phyloP scores from a whole-genome alignment of 2,888 invertebrate species.

The Fragum whitleyi region DNA sequence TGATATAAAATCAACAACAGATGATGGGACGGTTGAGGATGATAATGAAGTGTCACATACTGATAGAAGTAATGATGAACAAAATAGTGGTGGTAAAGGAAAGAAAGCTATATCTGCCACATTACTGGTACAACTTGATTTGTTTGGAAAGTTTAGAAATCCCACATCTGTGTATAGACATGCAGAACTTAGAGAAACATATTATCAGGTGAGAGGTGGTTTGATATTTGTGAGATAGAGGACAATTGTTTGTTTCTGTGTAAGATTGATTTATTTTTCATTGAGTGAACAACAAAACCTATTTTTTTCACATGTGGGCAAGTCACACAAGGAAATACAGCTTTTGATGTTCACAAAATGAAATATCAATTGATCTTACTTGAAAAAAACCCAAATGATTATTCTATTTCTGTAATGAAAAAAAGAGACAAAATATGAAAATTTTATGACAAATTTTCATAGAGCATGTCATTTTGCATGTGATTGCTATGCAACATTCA shows the following conservation, averaged over 20 bases:
- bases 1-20: background rate
- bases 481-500: too few species aligned
- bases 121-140: constrained; percentile 86
- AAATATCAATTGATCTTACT: too few species aligned
- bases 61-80: background rate
- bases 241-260: too few species aligned
- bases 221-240: too few species aligned
- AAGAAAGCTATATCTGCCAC: constrained; percentile 68
- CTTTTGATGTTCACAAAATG: too few species aligned
- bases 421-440: too few species aligned
- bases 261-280: too few species aligned
- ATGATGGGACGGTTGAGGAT: background rate
- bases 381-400: too few species aligned
- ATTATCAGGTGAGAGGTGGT: constrained; percentile 81
- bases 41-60: background rate
- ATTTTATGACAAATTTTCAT: too few species aligned
- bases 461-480: too few species aligned
- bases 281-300: too few species aligned
- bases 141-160: constrained; percentile 92
- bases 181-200: constrained; percentile 89
- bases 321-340: background rate
- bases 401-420: too few species aligned
- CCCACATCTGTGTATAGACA: constrained; percentile 93
- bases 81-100: background rate
- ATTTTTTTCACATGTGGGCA: background rate